Conservation (phyloP, 2,113 vertebrate species). For the Tylochromis polylepis region DNA sequence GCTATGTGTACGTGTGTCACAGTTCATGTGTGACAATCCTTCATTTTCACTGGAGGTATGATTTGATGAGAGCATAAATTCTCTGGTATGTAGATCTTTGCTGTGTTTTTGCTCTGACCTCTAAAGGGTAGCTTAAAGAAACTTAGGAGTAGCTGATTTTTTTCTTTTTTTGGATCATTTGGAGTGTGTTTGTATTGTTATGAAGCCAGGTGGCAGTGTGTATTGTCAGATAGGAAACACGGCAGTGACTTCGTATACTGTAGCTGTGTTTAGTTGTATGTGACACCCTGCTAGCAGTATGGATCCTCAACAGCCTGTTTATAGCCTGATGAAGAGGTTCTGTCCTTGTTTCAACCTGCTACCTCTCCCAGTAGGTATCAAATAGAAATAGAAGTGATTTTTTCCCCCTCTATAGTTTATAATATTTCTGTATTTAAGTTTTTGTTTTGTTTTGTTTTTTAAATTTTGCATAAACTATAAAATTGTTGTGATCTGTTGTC, state of each 20-base stretch:
- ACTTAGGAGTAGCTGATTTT: background rate
- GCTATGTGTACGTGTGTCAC: background rate
- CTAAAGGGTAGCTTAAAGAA: background rate
- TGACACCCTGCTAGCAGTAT: constrained; percentile 51
- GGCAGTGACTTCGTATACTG: background rate
- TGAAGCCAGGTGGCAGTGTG: background rate
- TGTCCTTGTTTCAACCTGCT: constrained; percentile 80
- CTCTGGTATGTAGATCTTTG: background rate
- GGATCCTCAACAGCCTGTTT: constrained; percentile 71
- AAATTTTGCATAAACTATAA: background rate
- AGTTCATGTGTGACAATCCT: background rate
- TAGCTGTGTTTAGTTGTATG: constrained; percentile 4
- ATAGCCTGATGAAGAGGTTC: constrained; percentile 81
- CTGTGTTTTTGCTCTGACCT: constrained; percentile 19
- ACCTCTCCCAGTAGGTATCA: constrained; percentile 74
- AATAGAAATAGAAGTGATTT: background rate
- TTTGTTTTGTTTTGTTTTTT: too few species aligned
- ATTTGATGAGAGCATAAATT: background rate
- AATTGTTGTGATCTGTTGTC: background rate
- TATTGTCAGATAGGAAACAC: background rate
- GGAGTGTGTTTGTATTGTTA: background rate
- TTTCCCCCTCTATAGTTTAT: background rate
- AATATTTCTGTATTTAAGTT: background rate
- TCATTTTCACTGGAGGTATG: background rate
- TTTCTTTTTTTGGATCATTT: background rate